Percentiles rank a stretch among this genome's conserved stretches.
phyloP scores from a whole-genome alignment of 2,113 vertebrate species.

The Nettapus auritus region DNA sequence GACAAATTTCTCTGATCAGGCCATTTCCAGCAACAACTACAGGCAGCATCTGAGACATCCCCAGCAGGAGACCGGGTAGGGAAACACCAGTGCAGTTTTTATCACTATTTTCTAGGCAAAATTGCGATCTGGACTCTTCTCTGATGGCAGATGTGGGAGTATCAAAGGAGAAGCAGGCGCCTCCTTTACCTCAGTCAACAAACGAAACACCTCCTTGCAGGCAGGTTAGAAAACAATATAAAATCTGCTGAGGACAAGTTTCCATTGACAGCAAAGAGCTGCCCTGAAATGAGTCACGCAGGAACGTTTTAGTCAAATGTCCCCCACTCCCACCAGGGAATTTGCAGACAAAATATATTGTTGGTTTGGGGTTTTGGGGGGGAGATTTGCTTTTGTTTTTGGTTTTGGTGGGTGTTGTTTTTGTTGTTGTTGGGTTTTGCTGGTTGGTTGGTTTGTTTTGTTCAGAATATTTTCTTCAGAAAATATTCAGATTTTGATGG shows the following conservation, averaged over 20 bases:
- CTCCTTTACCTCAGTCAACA: constrained; percentile 13
- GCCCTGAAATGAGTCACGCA: background rate
- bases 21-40: background rate
- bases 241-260: constrained; percentile 13
- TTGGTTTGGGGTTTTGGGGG: background rate
- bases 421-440: background rate
- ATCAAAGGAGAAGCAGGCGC: background rate
- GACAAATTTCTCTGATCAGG: background rate
- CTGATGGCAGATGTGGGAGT: constrained; percentile 6
- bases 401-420: too few relatives aligned
- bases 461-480: background rate
- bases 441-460: background rate
- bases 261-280: background rate
- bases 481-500: background rate
- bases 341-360: constrained; percentile 16
- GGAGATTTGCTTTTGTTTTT: background rate
- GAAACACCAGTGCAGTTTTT: background rate
- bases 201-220: background rate
- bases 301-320: background rate
- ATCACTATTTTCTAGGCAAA: background rate
- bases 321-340: background rate
- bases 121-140: background rate
- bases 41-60: background rate
- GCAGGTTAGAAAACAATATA: constrained; percentile 24
- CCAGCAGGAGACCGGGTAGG: background rate